Percentiles rank a stretch among this genome's conserved stretches.
These are phyloP conservation scores for Cryptocephalus moraei DNA, from an alignment of 2,888 invertebrate genomes.

Conservation along the genomic window DNA sequence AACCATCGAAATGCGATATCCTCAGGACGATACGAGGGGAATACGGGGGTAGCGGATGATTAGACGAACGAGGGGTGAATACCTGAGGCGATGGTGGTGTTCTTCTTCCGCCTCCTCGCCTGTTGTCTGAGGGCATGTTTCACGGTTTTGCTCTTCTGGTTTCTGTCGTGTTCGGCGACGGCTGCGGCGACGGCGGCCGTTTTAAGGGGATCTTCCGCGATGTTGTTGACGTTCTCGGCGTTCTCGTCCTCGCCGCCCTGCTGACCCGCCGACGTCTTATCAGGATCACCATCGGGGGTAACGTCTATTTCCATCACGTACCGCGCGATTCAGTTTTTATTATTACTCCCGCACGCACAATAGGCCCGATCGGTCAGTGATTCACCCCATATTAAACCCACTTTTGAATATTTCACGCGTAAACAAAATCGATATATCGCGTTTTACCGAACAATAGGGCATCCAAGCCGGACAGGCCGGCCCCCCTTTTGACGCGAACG, in stretches of 20 bases:
- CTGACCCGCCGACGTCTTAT: slow-evolving; percentile 26
- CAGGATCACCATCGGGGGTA: slow-evolving; percentile 29
- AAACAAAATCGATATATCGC: slow-evolving; percentile 16
- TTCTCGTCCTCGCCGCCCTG: slow-evolving; percentile 24
- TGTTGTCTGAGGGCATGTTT: slow-evolving; percentile 69
- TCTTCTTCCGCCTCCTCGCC: slow-evolving; percentile 71
- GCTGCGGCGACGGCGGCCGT: background rate
- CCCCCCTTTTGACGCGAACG: slow-evolving; percentile 13
- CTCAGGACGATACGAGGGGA: no score
- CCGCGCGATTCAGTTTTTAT: slow-evolving; percentile 13
- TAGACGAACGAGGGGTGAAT: no score
- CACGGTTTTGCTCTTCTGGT: slow-evolving; percentile 43
- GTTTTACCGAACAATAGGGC: slow-evolving; percentile 16
- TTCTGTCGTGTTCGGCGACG: slow-evolving; percentile 14
- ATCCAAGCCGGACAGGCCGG: slow-evolving; percentile 14
- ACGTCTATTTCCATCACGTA: slow-evolving; percentile 40
- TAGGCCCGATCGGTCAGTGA: slow-evolving; percentile 15
- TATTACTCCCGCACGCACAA: slow-evolving; percentile 18
- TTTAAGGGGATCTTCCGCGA: slow-evolving; percentile 6
- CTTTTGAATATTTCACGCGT: slow-evolving; percentile 14
- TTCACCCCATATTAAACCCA: slow-evolving; percentile 28
- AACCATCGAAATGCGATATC: no score
- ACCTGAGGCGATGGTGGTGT: slow-evolving; percentile 51
- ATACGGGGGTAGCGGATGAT: no score
- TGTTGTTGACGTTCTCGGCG: slow-evolving; percentile 16